These are phyloP conservation scores for Ferdinandea cuprea DNA, from an alignment of 2,888 invertebrate genomes.

Conservation along the genomic window DNA sequence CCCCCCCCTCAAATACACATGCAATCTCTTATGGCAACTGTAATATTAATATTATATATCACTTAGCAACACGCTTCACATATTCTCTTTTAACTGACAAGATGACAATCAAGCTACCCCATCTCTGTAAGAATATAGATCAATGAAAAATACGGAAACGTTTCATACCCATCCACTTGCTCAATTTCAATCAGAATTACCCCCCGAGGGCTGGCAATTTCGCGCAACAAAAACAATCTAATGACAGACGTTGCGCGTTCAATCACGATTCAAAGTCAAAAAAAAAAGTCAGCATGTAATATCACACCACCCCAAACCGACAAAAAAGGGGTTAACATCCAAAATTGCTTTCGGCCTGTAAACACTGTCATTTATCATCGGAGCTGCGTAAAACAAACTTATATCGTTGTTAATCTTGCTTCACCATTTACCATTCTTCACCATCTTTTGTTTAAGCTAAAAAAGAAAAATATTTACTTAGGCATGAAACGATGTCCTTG, in stretches of 20 bases:
- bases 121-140: too few relatives aligned
- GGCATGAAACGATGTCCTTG: constrained; percentile 41
- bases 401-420: constrained; percentile 56
- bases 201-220: background rate
- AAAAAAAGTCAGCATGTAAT: constrained; percentile 30
- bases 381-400: constrained; percentile 64
- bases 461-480: constrained; percentile 53
- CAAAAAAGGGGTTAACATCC: constrained; percentile 33
- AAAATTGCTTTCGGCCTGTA: constrained; percentile 39
- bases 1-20: too few relatives aligned
- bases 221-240: constrained; percentile 41
- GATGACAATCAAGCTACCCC: too few relatives aligned
- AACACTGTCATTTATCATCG: constrained; percentile 39
- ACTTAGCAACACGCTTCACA: too few relatives aligned
- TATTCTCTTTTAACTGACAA: too few relatives aligned
- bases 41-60: too few relatives aligned
- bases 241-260: constrained; percentile 17
- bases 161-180: background rate
- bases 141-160: too few relatives aligned
- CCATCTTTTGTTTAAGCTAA: background rate
- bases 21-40: too few relatives aligned
- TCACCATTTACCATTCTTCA: constrained; percentile 26
- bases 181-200: constrained; percentile 2
- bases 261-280: background rate
- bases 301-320: background rate